These are phyloP conservation scores for Channa argus DNA, from an alignment of 2,113 vertebrate species.

Conservation along the genomic window DNA sequence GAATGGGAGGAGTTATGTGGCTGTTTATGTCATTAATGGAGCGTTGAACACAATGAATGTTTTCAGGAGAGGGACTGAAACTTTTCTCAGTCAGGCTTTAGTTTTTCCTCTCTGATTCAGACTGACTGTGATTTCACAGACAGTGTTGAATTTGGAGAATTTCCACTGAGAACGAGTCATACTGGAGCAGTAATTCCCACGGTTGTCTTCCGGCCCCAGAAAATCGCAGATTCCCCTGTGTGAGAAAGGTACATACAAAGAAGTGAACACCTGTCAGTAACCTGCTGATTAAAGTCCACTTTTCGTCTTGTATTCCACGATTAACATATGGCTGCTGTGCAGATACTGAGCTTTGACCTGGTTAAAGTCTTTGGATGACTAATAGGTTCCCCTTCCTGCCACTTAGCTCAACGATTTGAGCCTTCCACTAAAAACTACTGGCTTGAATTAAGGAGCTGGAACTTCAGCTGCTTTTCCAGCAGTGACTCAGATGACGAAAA, in stretches of 20 bases:
- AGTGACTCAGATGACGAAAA: neutral
- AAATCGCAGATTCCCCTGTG: no score
- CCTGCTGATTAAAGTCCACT: neutral
- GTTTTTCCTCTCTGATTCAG: no score
- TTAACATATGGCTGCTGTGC: neutral
- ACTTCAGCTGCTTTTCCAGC: no score
- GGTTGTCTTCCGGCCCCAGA: no score
- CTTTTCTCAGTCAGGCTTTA: neutral
- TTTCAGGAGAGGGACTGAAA: neutral
- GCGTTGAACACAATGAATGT: neutral
- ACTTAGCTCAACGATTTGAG: neutral
- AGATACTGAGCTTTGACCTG: neutral
- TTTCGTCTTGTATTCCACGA: neutral
- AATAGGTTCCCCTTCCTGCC: constrained; percentile 21
- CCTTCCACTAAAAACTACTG: neutral
- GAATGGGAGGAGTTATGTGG: constrained; percentile 51
- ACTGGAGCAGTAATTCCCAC: no score
- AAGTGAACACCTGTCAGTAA: no score
- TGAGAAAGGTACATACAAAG: no score
- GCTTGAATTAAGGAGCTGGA: neutral
- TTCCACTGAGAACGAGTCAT: neutral
- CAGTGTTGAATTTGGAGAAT: neutral
- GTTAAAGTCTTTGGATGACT: constrained; percentile 40
- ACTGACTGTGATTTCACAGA: no score
- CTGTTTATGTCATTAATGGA: constrained; percentile 5